phyloP scores from a whole-genome alignment of 1,140 invertebrate genomes.

The Habropoda laboriosa region DNA sequence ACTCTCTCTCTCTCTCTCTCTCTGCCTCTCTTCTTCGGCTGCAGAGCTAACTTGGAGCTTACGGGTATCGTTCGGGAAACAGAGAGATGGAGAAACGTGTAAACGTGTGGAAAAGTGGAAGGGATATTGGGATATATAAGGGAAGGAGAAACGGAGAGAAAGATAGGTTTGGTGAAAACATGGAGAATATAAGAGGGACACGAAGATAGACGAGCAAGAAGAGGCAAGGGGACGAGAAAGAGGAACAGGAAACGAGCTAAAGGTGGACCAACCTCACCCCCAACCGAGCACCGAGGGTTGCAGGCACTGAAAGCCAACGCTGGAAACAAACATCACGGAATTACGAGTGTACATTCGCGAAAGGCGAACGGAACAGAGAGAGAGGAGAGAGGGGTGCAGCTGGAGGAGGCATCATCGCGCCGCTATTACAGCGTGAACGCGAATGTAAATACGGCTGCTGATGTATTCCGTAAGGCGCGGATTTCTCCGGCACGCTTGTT shows the following conservation, averaged over 20 bases:
- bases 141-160: constrained; percentile 14
- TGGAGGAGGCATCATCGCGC: constrained; percentile 54
- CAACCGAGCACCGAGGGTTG: constrained; percentile 41
- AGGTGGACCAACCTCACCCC: constrained; percentile 32
- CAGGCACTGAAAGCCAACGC: constrained; percentile 69
- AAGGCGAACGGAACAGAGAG: constrained; percentile 47
- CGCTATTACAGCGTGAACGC: constrained; percentile 64
- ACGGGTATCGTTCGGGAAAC: constrained; percentile 34
- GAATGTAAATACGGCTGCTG: constrained; percentile 63
- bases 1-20: constrained; percentile 9
- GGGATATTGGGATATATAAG: not conserved
- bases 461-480: constrained; percentile 65
- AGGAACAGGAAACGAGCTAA: constrained; percentile 11
- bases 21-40: too few relatives aligned
- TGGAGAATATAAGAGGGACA: not conserved
- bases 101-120: not conserved
- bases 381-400: not conserved
- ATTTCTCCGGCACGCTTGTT: constrained; percentile 62
- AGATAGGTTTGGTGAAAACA: not conserved
- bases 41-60: constrained; percentile 51
- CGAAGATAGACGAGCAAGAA: not conserved
- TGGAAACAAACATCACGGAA: constrained; percentile 74
- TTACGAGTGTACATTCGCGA: constrained; percentile 66
- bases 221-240: constrained; percentile 4
- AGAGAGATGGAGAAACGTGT: not conserved